Evolutionary conservation across 2,797 vertebrate genomes (phyloP), one percentile per base, ranked within the genome.

Genomic region (Eupleurogrammus muticus): DNA sequence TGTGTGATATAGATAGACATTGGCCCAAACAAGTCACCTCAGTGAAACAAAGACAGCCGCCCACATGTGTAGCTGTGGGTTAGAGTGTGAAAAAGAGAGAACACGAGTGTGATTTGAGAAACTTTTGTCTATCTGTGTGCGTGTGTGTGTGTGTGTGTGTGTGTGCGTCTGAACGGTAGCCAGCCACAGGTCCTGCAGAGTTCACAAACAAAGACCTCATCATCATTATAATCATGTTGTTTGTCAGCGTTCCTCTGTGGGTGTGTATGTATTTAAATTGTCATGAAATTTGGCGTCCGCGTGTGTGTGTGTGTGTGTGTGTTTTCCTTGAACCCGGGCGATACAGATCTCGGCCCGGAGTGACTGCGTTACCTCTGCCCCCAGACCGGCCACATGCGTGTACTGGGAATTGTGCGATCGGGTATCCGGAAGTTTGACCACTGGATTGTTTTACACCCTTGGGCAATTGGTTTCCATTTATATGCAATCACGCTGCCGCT

Each of bases 221-320:
- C 78, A 82, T 80, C 80, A 74, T 87, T 70, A 83, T 84, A 84
- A 83, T 84, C 75, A 84, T 71, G 75, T 70, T 86, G 81, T 81
- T 82, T 78, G 81, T 86, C 74, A 67, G 5, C 48, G 49, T 75
- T 80, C 69, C 69, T 84, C 21, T 59, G 19, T 79, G 80, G 71
- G 81, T 79, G 85, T 90, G 82, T 85, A 56, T 89, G 79, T 65
- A 81, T 69, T 83, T 87, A 82, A 38, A 47, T 50, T 79, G 78
- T 84, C 77, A 80, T 75, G 53, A 44, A 35, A 61, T 69, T 81
- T 77, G 73, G 32, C 7, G 51, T n/a, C n/a, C n/a, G n/a, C n/a
- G n/a, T n/a, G n/a, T 60, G 56, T 50, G 23, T 60, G 52, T 52
- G 40, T 79, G 54, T 78, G 47, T 66, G 59, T 61, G 48, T 71